These are phyloP conservation scores for Falco concolor DNA, from an alignment of 2,797 vertebrate species.

Conservation along the genomic window DNA sequence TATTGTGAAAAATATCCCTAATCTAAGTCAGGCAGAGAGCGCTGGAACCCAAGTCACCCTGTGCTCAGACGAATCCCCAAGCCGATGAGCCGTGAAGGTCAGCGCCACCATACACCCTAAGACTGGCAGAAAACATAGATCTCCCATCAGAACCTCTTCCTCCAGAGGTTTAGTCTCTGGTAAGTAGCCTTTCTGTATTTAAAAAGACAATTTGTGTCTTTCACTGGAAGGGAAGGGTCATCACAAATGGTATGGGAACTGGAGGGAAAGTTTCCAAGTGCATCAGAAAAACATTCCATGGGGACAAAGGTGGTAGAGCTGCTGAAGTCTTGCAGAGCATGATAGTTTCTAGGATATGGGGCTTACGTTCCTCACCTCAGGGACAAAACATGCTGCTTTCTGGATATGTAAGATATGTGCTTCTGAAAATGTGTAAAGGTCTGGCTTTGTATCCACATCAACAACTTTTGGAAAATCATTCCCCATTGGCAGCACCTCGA, in stretches of 20 bases:
- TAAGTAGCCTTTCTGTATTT: neutral
- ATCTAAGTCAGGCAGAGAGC: neutral
- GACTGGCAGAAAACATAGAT: neutral
- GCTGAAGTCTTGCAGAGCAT: neutral
- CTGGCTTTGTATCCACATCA: neutral
- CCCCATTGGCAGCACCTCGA: neutral
- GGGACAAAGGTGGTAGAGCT: neutral
- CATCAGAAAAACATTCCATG: neutral
- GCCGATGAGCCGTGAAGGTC: neutral
- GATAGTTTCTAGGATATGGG: too few relatives aligned
- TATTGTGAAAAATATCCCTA: neutral
- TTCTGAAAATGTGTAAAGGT: neutral
- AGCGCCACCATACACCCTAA: neutral
- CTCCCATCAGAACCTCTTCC: neutral
- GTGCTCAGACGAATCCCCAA: neutral
- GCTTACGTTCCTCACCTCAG: neutral
- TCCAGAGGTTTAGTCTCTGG: neutral
- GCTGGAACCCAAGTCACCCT: neutral
- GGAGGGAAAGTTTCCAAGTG: neutral
- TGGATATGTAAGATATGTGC: rapidly evolving
- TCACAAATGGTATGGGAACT: neutral
- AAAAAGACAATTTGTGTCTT: neutral
- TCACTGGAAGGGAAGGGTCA: neutral
- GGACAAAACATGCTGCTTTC: neutral
- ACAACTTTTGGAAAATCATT: neutral